These are phyloP conservation scores for Eilema caniola DNA, from an alignment of 2,888 invertebrate species.

Conservation along the genomic window DNA sequence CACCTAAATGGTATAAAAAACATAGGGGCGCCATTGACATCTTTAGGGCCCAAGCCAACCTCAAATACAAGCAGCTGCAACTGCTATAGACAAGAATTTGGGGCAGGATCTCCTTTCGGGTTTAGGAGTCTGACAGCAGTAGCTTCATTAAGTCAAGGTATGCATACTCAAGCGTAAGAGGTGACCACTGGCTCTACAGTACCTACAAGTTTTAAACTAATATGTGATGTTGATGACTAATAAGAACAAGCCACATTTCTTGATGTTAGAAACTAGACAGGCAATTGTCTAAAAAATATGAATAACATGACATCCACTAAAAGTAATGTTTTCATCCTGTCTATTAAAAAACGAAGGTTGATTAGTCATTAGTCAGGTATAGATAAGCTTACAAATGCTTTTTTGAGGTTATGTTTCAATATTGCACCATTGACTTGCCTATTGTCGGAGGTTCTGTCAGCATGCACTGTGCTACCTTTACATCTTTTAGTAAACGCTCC, in stretches of 20 bases:
- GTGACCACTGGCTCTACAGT: background rate
- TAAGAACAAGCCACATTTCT: background rate
- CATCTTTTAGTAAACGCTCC: constrained; percentile 81
- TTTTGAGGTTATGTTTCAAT: constrained; percentile 16
- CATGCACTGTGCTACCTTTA: constrained; percentile 88
- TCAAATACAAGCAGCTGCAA: background rate
- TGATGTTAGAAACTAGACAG: background rate
- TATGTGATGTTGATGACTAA: background rate
- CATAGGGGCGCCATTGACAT: too few species aligned
- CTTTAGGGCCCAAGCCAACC: background rate
- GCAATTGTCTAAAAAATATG: background rate
- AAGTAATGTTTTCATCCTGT: background rate
- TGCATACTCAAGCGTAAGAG: background rate
- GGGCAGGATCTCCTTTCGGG: too few species aligned
- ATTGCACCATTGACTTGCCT: constrained; percentile 67
- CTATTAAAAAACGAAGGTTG: background rate
- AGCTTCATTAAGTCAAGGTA: background rate
- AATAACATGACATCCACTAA: background rate
- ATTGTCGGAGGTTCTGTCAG: constrained; percentile 82
- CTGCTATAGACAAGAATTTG: too few species aligned
- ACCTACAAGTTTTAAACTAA: background rate
- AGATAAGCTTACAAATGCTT: background rate
- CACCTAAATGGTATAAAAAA: too few species aligned
- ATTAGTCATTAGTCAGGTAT: background rate
- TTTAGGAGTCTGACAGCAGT: too few species aligned